Evolutionary conservation across 2,113 vertebrate genomes (phyloP), one percentile per base, ranked within the genome.

Genomic region (Synodontis membranacea): DNA sequence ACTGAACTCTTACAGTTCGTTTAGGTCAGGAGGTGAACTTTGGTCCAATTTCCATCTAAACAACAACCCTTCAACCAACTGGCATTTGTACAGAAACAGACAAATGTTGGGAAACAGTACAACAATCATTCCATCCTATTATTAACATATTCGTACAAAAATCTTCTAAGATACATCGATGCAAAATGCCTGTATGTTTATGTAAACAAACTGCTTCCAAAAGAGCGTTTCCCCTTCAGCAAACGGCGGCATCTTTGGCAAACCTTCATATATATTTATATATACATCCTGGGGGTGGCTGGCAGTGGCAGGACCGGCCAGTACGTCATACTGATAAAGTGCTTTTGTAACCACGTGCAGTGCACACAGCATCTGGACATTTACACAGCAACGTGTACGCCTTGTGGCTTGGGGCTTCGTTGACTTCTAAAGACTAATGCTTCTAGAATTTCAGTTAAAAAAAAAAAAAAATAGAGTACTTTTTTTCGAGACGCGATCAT

Each of bases 251-350:
- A 89, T 72, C 39, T 90, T 92, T 93, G 89, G 91, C 91, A 91
- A 91, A 84, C 92, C 86, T 92, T 90, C 80, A 82, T 54, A 80
- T 74, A 25, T 74, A 44, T 39, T 37, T 70, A 70, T 66, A 90
- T 83, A 39, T 21, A 91, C 44, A 78, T 54, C 34, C 80, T 28
- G 58, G 74, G 82, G 91, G 86, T 84, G 83, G 79, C 88, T 88
- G 90, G 89, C 87, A 89, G 90, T 82, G 91, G 84, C 89, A 84
- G 83, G 84, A 86, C 84, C 42, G 62, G 46, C 72, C 75, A 42
- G 87, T 92, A 90, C 81, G 89, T 93, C 60, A 89, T 93, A 91
- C 91, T 88, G 89, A 93, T 95, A 95, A 95, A 95, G 95, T 95
- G 95, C 95, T 94, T 94, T 92, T 92, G 89, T 91, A 92, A 91